These are phyloP conservation scores for Apus apus DNA, from an alignment of 2,113 vertebrate genomes.

Conservation along the genomic window DNA sequence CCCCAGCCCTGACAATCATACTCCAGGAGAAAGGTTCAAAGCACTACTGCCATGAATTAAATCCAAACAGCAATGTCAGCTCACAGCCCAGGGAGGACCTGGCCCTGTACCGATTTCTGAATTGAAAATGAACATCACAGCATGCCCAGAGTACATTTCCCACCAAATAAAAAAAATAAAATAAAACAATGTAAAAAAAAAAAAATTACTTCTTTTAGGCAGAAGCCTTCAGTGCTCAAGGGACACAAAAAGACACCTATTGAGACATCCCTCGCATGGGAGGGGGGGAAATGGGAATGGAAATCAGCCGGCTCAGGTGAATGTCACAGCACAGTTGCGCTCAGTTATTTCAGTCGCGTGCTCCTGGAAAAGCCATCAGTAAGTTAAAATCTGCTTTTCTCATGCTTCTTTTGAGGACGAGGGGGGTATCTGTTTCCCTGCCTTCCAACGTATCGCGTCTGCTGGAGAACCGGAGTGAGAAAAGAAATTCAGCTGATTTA, in stretches of 20 bases:
- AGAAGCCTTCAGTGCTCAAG: background rate
- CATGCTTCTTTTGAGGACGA: background rate
- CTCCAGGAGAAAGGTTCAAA: background rate
- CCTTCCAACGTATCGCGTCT: background rate
- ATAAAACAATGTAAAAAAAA: too few relatives aligned
- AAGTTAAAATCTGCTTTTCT: constrained; percentile 23
- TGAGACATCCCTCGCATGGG: background rate
- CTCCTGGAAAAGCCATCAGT: constrained; percentile 44
- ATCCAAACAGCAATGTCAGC: background rate
- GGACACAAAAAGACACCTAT: background rate
- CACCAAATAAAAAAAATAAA: too few relatives aligned
- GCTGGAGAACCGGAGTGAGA: background rate
- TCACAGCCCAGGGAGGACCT: background rate
- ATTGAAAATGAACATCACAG: background rate
- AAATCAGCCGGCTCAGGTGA: constrained; percentile 3
- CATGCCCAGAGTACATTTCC: background rate
- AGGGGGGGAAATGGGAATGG: too few relatives aligned
- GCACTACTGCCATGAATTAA: background rate
- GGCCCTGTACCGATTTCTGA: background rate
- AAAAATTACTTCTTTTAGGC: background rate
- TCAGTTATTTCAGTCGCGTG: background rate
- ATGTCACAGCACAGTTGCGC: background rate
- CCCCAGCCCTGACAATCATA: background rate
- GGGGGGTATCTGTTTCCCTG: background rate
- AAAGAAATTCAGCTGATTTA: background rate